These are phyloP conservation scores for Chaetodon auriga DNA, from an alignment of 2,113 vertebrate species.

Conservation along the genomic window DNA sequence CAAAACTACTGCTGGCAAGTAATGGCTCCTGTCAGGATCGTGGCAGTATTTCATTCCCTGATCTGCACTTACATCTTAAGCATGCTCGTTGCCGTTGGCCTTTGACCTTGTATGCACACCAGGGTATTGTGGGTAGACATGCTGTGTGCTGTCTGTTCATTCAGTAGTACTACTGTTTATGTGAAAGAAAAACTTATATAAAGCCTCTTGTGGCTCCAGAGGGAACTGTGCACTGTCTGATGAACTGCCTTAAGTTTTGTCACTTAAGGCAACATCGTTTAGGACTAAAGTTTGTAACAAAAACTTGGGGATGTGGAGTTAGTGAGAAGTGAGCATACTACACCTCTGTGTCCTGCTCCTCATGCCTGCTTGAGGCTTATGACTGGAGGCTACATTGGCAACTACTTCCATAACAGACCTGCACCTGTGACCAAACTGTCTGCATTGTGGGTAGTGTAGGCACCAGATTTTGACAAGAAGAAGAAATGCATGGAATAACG, in stretches of 20 bases:
- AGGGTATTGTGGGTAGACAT: slow-evolving; percentile 22
- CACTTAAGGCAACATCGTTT: background rate
- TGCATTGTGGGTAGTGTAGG: background rate
- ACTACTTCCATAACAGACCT: background rate
- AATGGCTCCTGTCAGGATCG: slow-evolving; percentile 59
- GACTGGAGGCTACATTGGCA: background rate
- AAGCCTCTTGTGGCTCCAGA: background rate
- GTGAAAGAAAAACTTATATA: background rate
- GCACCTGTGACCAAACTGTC: background rate
- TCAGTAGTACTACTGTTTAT: background rate
- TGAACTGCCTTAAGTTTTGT: background rate
- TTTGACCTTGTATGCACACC: slow-evolving; percentile 43
- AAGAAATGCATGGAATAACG: background rate
- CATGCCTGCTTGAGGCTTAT: background rate
- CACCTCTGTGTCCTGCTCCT: background rate
- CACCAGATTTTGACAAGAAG: background rate
- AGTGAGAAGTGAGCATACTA: too few relatives aligned
- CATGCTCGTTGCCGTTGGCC: slow-evolving; percentile 35
- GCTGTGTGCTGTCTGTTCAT: slow-evolving; percentile 7
- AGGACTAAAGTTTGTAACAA: background rate
- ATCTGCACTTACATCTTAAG: slow-evolving; percentile 53
- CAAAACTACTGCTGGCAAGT: slow-evolving; percentile 55
- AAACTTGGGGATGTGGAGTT: background rate
- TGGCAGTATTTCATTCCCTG: slow-evolving; percentile 46
- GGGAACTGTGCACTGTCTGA: too few relatives aligned